phyloP scores from a whole-genome alignment of 2,888 invertebrate genomes.

The Eristalis pertinax region DNA sequence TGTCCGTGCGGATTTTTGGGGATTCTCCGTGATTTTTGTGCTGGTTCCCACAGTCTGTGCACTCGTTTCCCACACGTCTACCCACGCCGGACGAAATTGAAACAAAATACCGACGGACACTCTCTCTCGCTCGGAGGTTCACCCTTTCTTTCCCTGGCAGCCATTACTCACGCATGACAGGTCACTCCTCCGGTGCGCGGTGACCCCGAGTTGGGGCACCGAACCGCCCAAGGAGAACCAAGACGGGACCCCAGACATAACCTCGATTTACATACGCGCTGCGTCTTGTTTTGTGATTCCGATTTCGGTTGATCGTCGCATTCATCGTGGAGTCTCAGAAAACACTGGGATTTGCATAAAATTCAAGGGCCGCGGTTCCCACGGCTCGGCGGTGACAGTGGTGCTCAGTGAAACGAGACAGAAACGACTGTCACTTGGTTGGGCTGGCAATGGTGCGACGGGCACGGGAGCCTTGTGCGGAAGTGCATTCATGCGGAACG shows the following conservation, averaged over 20 bases:
- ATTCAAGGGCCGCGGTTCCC: constrained; percentile 49
- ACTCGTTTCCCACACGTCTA: not conserved
- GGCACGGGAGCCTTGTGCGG: constrained; percentile 1
- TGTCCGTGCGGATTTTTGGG: not conserved
- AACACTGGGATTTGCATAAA: constrained; percentile 61
- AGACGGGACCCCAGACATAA: not conserved
- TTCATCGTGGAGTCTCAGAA: constrained; percentile 32
- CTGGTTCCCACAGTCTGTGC: too few relatives aligned
- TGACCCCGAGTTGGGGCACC: not conserved
- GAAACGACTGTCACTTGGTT: constrained; percentile 53
- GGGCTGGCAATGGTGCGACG: not conserved
- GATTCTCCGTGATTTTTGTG: not conserved
- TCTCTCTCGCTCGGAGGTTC: constrained; percentile 27
- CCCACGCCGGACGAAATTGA: not conserved
- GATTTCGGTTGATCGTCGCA: constrained; percentile 11
- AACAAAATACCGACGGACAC: not conserved
- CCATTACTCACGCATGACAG: constrained; percentile 66
- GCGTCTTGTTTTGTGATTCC: constrained; percentile 40
- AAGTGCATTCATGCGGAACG: constrained; percentile 62
- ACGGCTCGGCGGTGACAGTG: constrained; percentile 27
- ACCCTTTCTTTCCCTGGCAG: constrained; percentile 36
- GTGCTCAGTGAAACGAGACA: constrained; percentile 59
- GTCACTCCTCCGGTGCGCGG: constrained; percentile 47
- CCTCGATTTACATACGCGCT: constrained; percentile 40
- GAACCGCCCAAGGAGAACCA: not conserved